Base-by-base conservation (phyloP, 2,797 vertebrate genomes). In the Sorex maritimensis region DNA sequence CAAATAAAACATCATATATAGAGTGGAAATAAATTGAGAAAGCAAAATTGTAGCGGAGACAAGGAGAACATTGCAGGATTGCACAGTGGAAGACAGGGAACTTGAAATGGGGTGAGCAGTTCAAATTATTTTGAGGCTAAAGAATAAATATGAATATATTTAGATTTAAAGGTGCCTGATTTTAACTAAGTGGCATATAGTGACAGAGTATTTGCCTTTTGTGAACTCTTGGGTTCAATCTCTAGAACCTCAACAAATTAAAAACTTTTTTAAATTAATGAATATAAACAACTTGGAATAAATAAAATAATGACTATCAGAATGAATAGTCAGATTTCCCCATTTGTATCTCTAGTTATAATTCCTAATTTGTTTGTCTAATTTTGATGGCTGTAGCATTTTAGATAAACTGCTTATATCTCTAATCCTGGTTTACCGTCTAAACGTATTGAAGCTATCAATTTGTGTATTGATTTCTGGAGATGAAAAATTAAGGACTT, bases 191-290 rank as follows among this genome's bases (percentile, higher is more conserved):
- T 52, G 49, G 49, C 49, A 52, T 11, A 52, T 52, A 52, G 49
- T 52, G 49, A 14, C 49, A 52, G 49, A 52, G 13, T 52, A 52
- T 7, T 52, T 52, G 49, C 13, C 13, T 52, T 52, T 52, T 14
- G 49, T 52, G 49, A 52, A 52, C 49, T 9, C 13, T 9, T 52
- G 49, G 49, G 49, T 52, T 52, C 49, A 52, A 52, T 52, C 49
- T 52, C 49, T 14, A 52, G 49, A 11, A 52, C 13, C 49, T 52
- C 4, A 52, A 52, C 49, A 52, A 52, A 52, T 69, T 58, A 52
- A 81, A 44, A 58, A 55, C 4, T 26, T 88, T 85, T 90, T 81
- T 81, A 52, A 52, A 68, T 85, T 78, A 85, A 88, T 75, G 52
- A 34, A 81, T 72, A 38, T 49, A 71, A 71, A n/a, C 58, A 55